These are phyloP conservation scores for Heliconius cydno DNA, from an alignment of 2,888 invertebrate genomes.

Conservation along the genomic window DNA sequence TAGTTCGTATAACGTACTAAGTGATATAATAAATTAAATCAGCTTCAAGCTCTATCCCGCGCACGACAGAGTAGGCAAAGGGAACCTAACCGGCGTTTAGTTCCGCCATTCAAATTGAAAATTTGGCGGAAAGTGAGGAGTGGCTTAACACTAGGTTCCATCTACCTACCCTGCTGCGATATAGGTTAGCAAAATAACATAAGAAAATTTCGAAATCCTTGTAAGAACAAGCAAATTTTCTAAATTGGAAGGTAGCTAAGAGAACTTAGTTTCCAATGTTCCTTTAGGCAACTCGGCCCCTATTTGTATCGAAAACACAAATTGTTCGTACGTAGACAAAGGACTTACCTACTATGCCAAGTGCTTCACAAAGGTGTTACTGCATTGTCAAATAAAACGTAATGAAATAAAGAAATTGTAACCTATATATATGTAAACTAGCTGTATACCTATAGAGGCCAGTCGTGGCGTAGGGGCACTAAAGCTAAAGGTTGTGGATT, in stretches of 20 bases:
- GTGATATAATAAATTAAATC: neutral
- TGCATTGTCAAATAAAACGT: neutral
- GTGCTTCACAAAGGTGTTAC: neutral
- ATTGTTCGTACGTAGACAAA: neutral
- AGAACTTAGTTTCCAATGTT: neutral
- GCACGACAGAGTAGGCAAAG: too few species aligned
- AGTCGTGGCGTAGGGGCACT: neutral
- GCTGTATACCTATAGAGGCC: neutral
- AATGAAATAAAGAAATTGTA: neutral
- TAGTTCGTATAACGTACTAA: neutral
- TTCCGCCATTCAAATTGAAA: too few species aligned
- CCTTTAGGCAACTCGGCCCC: neutral
- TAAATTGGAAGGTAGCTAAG: neutral
- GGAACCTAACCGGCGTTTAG: too few species aligned
- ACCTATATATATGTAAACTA: neutral
- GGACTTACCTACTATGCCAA: neutral
- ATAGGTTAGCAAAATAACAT: too few species aligned
- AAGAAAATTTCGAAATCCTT: neutral
- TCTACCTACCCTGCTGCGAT: too few species aligned
- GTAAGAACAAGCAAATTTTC: neutral
- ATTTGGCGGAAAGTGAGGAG: too few species aligned
- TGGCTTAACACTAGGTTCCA: too few species aligned
- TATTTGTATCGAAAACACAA: constrained; percentile 1
- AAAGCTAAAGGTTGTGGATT: neutral
- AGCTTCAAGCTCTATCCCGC: too few species aligned